A percentile compares a stretch with the other conserved stretches of the same genome.
These are phyloP conservation scores for Etheostoma nigrum DNA, from an alignment of 2,797 vertebrate genomes.

Conservation along the genomic window DNA sequence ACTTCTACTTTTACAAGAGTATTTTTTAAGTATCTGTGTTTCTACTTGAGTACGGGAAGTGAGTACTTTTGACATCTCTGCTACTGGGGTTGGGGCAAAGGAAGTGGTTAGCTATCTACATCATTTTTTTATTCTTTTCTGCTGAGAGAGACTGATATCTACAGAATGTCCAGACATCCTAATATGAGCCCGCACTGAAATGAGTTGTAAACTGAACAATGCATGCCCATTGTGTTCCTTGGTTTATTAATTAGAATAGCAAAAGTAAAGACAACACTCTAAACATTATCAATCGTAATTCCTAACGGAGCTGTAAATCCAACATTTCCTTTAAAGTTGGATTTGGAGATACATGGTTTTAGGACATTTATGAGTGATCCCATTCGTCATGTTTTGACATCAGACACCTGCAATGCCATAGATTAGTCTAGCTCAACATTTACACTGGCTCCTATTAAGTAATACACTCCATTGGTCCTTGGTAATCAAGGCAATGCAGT, in stretches of 20 bases:
- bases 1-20: too few species aligned
- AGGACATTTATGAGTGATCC: not conserved
- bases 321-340: not conserved
- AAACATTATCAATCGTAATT: not conserved
- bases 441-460: not conserved
- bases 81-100: constrained; percentile 33
- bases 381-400: not conserved
- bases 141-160: not conserved
- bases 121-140: not conserved
- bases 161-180: not conserved
- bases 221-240: not conserved
- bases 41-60: too few species aligned
- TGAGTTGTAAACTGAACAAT: not conserved
- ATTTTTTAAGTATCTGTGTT: too few species aligned
- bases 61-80: not conserved
- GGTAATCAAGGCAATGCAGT: constrained; percentile 7
- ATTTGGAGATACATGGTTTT: constrained; percentile 1
- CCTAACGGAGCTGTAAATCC: not conserved
- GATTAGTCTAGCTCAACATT: not conserved
- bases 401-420: not conserved
- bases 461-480: not conserved
- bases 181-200: not conserved
- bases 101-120: constrained; percentile 37
- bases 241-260: not conserved
- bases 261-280: not conserved